These are phyloP conservation scores for Steinernema hermaphroditum DNA, from an alignment of 2,888 invertebrate species.

Conservation along the genomic window DNA sequence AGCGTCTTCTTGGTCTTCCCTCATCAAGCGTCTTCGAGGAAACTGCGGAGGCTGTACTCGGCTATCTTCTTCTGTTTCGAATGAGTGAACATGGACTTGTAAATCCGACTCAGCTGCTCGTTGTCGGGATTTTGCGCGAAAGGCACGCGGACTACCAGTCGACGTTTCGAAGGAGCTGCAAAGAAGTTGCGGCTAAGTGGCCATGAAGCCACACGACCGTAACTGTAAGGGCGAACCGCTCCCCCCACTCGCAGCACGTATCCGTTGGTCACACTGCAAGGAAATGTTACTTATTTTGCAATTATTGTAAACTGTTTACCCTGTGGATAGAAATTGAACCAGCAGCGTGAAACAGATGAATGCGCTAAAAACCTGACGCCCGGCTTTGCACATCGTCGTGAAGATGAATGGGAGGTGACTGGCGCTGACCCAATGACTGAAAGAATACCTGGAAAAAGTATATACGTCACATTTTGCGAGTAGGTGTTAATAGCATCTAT, in stretches of 20 bases:
- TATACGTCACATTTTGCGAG: neutral
- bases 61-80: conserved; percentile 35
- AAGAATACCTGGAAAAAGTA: no score
- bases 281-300: no score
- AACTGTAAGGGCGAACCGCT: conserved; percentile 1
- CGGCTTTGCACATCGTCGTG: neutral
- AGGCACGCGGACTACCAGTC: conserved; percentile 40
- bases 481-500: no score
- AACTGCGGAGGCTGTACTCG: conserved; percentile 14
- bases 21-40: neutral
- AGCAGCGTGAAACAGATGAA: neutral
- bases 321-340: neutral
- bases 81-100: conserved; percentile 39
- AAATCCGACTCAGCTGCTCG: conserved; percentile 37
- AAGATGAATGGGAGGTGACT: neutral
- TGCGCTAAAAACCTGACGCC: neutral
- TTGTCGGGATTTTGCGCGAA: conserved; percentile 40
- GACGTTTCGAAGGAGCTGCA: conserved; percentile 32
- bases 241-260: conserved; percentile 16
- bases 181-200: conserved; percentile 9
- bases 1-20: neutral
- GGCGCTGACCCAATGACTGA: neutral
- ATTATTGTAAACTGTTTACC: neutral
- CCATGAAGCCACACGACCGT: neutral
- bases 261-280: neutral